Base-by-base conservation (phyloP, 1,140 invertebrate species). In the Lasioglossum baleicum region DNA sequence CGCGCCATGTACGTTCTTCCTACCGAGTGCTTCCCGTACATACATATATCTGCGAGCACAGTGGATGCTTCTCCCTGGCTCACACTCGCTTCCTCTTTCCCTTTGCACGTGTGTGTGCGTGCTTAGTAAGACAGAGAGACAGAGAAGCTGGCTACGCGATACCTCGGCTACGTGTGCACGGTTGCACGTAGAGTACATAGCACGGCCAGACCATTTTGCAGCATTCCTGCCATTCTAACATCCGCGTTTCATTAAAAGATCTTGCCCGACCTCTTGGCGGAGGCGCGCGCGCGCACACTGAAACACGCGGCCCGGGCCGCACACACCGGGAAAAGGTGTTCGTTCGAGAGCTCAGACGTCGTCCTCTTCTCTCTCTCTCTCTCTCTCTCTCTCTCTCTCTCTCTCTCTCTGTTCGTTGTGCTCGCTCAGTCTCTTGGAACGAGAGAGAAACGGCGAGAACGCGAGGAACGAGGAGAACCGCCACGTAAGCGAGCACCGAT, bases 241-340 rank as follows among this genome's bases (percentile, higher is more conserved):
- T 89, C 77, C 89, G 87, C 87, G 87, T 90, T 91, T 91, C 90
- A 91, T 91, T 91, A 91, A 90, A 90, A 86, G 81, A 86, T 86
- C 82, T 63, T 68, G 75, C 72, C 63, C 67, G 80, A 83, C 60
- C 86, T 74, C 83, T 81, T 66, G 83, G 60, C 44, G 56, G 51
- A 58, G 56, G 40, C n/a, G 61, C 66, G 65, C 60, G 56, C 58
- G 61, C 70, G 17, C 56, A 8, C 72, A 15, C 56, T 35, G 44
- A 66, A 63, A 22, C n/a, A 10, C 56, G 7, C 6, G 44, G 44
- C 44, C 51, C 51, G 0, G 51, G 17, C 22, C 64, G 42, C 15
- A 40, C 44, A 53, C 40, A 40, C 20, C 20, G 42, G 20, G 35
- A 17, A 4, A 31, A 71, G 70, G 63, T 40, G 75, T 75, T 71